Percentiles rank a stretch among this genome's conserved stretches.
Evolutionary conservation across 64 coral and sea anemone genomes (phyloP).

Genomic region (Exaiptasia diaphana): DNA sequence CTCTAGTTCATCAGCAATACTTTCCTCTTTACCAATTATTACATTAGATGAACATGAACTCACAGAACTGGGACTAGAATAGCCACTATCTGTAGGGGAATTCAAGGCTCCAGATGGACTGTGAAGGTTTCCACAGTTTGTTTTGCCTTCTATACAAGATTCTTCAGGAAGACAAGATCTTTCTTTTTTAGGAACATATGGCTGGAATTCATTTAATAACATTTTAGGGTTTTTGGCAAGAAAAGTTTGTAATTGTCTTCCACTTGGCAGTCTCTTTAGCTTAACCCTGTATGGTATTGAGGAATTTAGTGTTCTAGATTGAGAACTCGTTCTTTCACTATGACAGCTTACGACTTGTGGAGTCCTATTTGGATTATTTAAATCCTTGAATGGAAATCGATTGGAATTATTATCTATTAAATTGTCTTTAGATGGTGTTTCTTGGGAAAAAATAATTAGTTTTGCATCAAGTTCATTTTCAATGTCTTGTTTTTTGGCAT

Average conservation of each 20-base stretch:
- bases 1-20: conserved; percentile 21
- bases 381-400: too few relatives aligned
- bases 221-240: background rate
- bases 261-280: background rate
- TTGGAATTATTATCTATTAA: too few relatives aligned
- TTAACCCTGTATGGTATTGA: too few relatives aligned
- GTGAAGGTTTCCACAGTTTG: conserved; percentile 53
- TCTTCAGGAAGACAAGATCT: background rate
- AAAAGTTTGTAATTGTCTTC: background rate
- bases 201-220: conserved; percentile 52
- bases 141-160: background rate
- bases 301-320: too few relatives aligned
- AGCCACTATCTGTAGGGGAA: conserved; percentile 81
- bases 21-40: background rate
- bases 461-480: too few relatives aligned
- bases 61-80: conserved; percentile 76
- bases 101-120: conserved; percentile 21
- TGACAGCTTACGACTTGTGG: too few relatives aligned
- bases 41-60: conserved; percentile 27
- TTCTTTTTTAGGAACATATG: conserved; percentile 68
- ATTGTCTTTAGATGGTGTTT: too few relatives aligned
- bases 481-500: too few relatives aligned
- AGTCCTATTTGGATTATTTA: too few relatives aligned
- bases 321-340: too few relatives aligned
- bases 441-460: too few relatives aligned